Conservation (phyloP, 2,888 invertebrate genomes). For the Strigamia transsilvanica region DNA sequence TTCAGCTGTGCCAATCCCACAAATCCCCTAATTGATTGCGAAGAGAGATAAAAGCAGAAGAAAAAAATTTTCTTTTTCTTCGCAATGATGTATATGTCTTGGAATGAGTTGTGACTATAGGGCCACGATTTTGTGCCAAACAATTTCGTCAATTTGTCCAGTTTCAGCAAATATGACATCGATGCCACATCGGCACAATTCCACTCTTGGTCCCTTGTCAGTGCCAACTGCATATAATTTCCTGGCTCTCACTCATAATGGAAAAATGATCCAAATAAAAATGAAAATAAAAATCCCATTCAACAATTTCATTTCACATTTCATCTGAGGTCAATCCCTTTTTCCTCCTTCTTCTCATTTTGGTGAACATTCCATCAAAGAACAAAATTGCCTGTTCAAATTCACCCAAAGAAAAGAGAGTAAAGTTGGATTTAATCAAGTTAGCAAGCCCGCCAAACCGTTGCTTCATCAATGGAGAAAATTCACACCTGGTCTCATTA, state of each 20-base stretch:
- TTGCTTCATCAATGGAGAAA: background rate
- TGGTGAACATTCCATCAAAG: too few species aligned
- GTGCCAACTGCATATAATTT: slow-evolving; percentile 33
- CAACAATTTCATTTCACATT: background rate
- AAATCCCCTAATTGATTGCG: background rate
- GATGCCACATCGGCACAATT: slow-evolving; percentile 31
- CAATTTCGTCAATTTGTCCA: slow-evolving; percentile 13
- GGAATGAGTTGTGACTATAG: background rate
- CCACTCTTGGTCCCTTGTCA: background rate
- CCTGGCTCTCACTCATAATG: background rate
- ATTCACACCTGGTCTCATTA: slow-evolving; percentile 4
- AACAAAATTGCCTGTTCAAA: too few species aligned
- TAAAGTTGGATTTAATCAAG: background rate
- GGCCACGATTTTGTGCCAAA: background rate
- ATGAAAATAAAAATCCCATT: background rate
- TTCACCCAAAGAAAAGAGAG: too few species aligned
- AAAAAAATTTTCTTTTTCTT: background rate
- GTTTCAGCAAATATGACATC: slow-evolving; percentile 32
- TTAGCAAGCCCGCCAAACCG: background rate
- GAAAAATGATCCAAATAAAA: slow-evolving; percentile 8
- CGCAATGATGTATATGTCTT: background rate
- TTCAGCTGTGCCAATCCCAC: background rate
- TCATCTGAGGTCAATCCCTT: too few species aligned
- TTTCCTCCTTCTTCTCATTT: too few species aligned
- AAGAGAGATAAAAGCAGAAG: background rate